phyloP scores from a whole-genome alignment of 2,113 vertebrate genomes.

The Theristicus caerulescens region DNA sequence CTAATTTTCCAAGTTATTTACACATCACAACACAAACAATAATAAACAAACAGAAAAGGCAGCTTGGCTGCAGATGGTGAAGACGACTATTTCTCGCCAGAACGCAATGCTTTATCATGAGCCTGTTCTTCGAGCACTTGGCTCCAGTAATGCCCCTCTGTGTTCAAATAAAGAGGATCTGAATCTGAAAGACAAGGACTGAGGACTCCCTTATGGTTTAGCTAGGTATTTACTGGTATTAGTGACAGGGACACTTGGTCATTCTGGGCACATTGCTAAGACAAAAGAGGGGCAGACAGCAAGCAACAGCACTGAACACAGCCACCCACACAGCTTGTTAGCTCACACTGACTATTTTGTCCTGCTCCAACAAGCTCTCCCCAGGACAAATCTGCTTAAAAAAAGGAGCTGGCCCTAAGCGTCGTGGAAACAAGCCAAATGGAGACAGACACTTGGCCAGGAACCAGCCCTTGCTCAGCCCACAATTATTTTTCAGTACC shows the following conservation, averaged over 20 bases:
- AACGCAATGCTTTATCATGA: neutral
- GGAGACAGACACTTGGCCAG: neutral
- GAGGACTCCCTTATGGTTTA: neutral
- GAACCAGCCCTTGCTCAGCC: neutral
- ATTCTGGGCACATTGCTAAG: neutral
- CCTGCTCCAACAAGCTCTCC: neutral
- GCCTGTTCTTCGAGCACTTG: neutral
- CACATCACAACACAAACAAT: conserved; percentile 27
- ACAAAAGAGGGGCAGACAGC: neutral
- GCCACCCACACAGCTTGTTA: neutral
- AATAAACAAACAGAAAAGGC: conserved; percentile 42
- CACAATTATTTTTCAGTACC: neutral
- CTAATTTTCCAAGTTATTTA: neutral
- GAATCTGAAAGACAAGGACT: neutral
- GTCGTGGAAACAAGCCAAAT: neutral
- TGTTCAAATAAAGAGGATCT: neutral
- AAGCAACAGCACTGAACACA: neutral
- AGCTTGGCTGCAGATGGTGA: conserved; percentile 13
- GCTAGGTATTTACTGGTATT: neutral
- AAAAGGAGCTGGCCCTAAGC: neutral
- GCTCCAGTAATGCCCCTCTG: neutral
- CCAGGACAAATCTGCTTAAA: neutral
- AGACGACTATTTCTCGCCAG: neutral
- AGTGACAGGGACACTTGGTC: neutral
- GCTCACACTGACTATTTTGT: neutral